Evolutionary conservation across 2,113 vertebrate species (phyloP).

Genomic region (Pogona vitticeps): DNA sequence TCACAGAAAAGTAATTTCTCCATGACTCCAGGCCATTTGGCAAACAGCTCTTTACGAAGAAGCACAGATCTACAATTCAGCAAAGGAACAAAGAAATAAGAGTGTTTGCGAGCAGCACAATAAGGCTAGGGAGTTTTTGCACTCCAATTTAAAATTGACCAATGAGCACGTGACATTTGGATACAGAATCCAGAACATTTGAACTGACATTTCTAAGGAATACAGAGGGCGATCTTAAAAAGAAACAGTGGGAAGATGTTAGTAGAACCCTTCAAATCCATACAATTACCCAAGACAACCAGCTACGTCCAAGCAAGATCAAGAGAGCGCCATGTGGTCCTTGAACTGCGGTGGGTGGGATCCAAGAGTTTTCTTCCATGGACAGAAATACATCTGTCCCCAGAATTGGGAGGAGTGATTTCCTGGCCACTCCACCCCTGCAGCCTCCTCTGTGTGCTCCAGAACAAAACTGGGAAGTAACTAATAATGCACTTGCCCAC

Average conservation of each 20-base stretch:
- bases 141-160: not conserved
- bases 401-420: no score
- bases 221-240: not conserved
- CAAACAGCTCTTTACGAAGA: conserved; percentile 14
- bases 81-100: conserved; percentile 4
- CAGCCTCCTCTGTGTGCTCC: no score
- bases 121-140: no score
- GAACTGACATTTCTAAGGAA: not conserved
- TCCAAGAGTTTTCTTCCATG: no score
- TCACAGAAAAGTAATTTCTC: conserved; percentile 30
- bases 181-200: not conserved
- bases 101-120: not conserved
- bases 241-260: not conserved
- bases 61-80: not conserved
- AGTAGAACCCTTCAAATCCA: no score
- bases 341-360: no score
- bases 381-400: no score
- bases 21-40: conserved; percentile 2
- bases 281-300: no score
- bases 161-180: not conserved
- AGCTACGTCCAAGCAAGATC: not conserved
- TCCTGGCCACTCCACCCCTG: no score
- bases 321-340: not conserved
- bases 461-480: no score
- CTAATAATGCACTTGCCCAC: no score